These are phyloP conservation scores for Myotis yumanensis DNA, from an alignment of 2,113 vertebrate genomes.

Conservation along the genomic window DNA sequence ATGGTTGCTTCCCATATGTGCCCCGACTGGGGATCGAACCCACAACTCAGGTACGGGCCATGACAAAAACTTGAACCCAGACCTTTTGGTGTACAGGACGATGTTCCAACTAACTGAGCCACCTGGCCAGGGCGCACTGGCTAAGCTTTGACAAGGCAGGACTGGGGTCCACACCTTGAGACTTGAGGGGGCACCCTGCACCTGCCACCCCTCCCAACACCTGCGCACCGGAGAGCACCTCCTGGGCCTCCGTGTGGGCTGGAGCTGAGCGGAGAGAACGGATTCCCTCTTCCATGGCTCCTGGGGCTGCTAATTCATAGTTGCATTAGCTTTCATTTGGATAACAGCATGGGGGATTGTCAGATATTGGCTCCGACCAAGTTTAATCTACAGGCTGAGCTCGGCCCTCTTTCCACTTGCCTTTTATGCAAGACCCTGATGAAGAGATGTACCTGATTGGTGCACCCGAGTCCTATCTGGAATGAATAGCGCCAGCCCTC, in stretches of 20 bases:
- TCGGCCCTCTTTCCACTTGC: constrained; percentile 68
- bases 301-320: constrained; percentile 67
- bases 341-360: constrained; percentile 73
- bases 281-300: constrained; percentile 58
- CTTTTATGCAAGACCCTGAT: constrained; percentile 60
- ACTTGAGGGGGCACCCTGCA: rapidly evolving
- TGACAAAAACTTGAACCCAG: not conserved
- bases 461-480: not conserved
- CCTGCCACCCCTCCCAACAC: not conserved
- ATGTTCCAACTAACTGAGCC: not conserved
- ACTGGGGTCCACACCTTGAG: not conserved
- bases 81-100: not conserved
- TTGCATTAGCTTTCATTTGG: constrained; percentile 77
- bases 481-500: not conserved
- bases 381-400: constrained; percentile 73
- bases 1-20: not conserved
- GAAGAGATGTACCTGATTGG: constrained; percentile 68
- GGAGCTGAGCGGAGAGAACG: not conserved
- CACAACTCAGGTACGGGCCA: not conserved
- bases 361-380: constrained; percentile 71
- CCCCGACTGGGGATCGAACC: not conserved
- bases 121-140: not conserved
- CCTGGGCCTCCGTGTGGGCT: not conserved
- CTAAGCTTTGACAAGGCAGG: rapidly evolving
- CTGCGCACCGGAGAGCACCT: not conserved